phyloP scores from a whole-genome alignment of 2,113 vertebrate species.

The Falcunculus frontatus region DNA sequence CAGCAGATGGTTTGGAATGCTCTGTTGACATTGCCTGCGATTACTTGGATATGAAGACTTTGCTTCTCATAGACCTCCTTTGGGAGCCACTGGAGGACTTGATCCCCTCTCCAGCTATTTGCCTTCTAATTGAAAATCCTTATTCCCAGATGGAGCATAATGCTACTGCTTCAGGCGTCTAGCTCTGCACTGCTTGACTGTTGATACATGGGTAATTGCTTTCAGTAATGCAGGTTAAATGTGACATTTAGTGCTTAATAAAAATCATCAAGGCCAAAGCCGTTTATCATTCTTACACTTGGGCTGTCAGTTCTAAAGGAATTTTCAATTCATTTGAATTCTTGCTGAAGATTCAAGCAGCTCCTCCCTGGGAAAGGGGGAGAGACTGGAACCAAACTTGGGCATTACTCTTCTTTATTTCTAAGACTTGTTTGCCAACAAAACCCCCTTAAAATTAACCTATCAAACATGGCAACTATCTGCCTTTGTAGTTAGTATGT shows the following conservation, averaged over 20 bases:
- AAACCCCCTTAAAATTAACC: constrained; percentile 33
- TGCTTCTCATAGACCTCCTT: constrained; percentile 72
- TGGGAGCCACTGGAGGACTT: constrained; percentile 75
- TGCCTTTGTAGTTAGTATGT: neutral
- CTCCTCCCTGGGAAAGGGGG: neutral
- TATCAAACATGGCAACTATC: neutral
- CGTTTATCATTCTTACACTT: constrained; percentile 86
- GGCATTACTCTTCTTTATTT: constrained; percentile 2
- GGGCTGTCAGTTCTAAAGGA: constrained; percentile 79
- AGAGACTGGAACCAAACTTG: neutral
- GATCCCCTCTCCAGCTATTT: constrained; percentile 81
- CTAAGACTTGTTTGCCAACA: constrained; percentile 17
- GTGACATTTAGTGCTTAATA: constrained; percentile 92
- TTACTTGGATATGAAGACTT: constrained; percentile 80
- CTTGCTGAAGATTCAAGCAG: constrained; percentile 37
- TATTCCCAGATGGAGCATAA: constrained; percentile 85
- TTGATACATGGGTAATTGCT: constrained; percentile 91
- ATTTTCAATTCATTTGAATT: constrained; percentile 68
- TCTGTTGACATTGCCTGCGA: constrained; percentile 78
- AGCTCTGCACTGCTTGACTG: constrained; percentile 77
- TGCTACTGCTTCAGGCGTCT: constrained; percentile 68
- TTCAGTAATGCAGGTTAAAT: constrained; percentile 92
- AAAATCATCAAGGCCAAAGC: constrained; percentile 88
- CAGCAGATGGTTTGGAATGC: constrained; percentile 89
- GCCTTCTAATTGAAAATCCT: constrained; percentile 92